A percentile compares a stretch with the other conserved stretches of the same genome.
Conservation (phyloP, 2,797 vertebrate species). For the Sebastes hopkinsi region DNA sequence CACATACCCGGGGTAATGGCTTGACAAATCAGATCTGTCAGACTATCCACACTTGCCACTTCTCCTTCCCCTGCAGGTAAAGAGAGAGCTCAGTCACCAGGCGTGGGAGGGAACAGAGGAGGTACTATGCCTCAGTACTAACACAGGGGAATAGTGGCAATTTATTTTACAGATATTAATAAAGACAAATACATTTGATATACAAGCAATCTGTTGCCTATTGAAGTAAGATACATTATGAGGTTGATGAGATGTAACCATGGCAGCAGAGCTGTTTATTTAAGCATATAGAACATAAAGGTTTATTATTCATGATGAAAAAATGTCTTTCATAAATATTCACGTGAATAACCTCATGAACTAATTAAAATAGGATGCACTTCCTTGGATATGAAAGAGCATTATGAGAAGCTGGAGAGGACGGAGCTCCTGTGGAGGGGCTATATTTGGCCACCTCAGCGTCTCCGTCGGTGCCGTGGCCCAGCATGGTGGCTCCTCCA, state of each 20-base stretch:
- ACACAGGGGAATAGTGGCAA: neutral
- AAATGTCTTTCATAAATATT: neutral
- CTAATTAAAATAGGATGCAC: slow-evolving; percentile 1
- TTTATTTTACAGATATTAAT: slow-evolving; percentile 1
- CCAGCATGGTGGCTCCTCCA: slow-evolving; percentile 51
- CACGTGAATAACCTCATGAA: neutral
- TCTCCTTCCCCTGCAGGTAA: slow-evolving; percentile 57
- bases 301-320: neutral
- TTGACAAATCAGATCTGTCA: slow-evolving; percentile 77
- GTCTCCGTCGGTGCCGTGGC: slow-evolving; percentile 45
- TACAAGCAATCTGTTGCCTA: neutral
- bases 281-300: neutral
- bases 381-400: slow-evolving; percentile 28
- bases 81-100: slow-evolving; percentile 28
- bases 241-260: neutral
- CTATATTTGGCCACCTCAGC: slow-evolving; percentile 71
- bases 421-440: slow-evolving; percentile 51
- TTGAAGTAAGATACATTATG: neutral
- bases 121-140: neutral
- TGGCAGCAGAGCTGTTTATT: neutral
- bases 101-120: slow-evolving; percentile 2
- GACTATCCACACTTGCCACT: slow-evolving; percentile 63
- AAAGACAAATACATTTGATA: neutral
- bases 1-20: slow-evolving; percentile 64
- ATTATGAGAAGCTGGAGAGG: slow-evolving; percentile 31